Evolutionary conservation across 2,797 vertebrate genomes (phyloP).

Genomic region (Xiphorhynchus erythropygius): DNA sequence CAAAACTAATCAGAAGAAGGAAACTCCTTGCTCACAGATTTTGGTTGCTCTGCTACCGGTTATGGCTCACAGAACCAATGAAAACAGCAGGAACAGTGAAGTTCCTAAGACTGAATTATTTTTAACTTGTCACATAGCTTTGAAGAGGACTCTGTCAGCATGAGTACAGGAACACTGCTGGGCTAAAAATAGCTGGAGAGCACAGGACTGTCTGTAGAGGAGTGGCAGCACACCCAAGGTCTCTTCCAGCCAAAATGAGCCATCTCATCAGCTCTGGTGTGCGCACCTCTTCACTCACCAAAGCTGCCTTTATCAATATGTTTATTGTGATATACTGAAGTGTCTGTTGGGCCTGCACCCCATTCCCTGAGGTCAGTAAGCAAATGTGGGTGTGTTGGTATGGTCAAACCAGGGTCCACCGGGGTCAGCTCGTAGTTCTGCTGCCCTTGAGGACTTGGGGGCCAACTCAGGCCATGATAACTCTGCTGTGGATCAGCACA

Average conservation of each 20-base stretch:
- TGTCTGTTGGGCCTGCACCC: background rate
- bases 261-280: background rate
- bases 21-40: constrained; percentile 16
- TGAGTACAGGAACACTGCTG: background rate
- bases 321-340: accelerated
- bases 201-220: background rate
- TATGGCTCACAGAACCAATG: constrained; percentile 13
- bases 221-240: background rate
- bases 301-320: background rate
- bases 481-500: background rate
- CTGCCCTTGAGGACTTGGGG: background rate
- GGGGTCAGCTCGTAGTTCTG: background rate
- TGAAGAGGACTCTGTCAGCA: background rate
- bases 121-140: background rate
- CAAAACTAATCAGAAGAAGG: background rate
- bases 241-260: background rate
- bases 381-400: no score
- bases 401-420: background rate
- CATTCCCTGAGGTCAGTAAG: background rate
- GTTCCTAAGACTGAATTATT: background rate
- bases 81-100: background rate
- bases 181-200: background rate
- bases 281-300: background rate
- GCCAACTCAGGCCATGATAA: background rate
- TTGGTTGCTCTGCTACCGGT: constrained; percentile 33